These are phyloP conservation scores for Psammodynastes pulverulentus DNA, from an alignment of 2,113 vertebrate species.

Conservation along the genomic window DNA sequence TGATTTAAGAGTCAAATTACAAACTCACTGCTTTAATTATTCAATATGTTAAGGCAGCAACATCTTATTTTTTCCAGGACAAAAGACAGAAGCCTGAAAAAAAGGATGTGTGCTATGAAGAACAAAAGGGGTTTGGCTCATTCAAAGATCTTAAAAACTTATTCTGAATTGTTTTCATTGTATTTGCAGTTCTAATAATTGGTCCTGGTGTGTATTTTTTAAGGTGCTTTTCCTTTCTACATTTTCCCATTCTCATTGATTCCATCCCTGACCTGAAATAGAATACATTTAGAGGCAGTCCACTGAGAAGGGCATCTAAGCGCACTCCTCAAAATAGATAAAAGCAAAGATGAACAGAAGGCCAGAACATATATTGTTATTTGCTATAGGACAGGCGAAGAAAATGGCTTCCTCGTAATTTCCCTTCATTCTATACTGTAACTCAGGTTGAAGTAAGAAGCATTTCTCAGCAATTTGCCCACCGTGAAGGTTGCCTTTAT, in stretches of 20 bases:
- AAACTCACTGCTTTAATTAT: not conserved
- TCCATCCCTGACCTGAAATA: not conserved
- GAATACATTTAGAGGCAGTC: not conserved
- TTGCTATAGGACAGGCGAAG: not conserved
- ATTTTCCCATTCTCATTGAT: not conserved
- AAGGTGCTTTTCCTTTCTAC: not conserved
- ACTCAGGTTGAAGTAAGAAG: not conserved
- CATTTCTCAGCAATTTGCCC: not conserved
- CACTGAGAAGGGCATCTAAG: not conserved
- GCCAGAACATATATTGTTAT: not conserved
- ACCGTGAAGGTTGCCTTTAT: not conserved
- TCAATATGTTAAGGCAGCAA: not conserved
- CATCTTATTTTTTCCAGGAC: not conserved
- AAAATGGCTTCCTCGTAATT: not conserved
- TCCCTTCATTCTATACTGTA: not conserved
- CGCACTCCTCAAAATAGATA: not conserved
- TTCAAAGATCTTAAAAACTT: not conserved
- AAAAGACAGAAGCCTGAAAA: not conserved
- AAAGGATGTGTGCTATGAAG: not conserved
- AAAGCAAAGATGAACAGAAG: not conserved
- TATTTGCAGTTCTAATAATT: not conserved
- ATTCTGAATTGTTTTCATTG: not conserved
- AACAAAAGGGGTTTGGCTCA: not conserved
- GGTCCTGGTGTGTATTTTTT: not conserved
- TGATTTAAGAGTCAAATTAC: not conserved